Conservation (phyloP, 1,140 invertebrate genomes). For the Acromyrmex heyeri region DNA sequence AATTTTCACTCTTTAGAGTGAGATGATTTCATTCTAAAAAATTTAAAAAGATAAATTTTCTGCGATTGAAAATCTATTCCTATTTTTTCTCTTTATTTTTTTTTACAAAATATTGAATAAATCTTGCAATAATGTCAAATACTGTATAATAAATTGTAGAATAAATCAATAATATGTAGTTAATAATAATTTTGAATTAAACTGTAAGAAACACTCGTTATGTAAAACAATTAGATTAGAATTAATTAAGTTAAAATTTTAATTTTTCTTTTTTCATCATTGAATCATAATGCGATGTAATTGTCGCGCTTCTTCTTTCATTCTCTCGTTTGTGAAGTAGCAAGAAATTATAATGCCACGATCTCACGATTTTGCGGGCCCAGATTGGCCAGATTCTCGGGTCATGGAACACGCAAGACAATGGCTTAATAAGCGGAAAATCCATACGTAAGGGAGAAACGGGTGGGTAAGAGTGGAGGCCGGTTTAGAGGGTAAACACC, state of each 20-base stretch:
- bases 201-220: neutral
- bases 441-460: slow-evolving; percentile 12
- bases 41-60: too few species aligned
- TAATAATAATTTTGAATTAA: neutral
- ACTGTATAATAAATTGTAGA: neutral
- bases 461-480: slow-evolving; percentile 14
- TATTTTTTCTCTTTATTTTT: neutral
- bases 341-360: slow-evolving; percentile 25
- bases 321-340: neutral
- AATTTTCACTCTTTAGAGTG: too few species aligned
- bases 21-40: too few species aligned
- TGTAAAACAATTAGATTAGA: neutral
- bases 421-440: slow-evolving; percentile 59
- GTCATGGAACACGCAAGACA: slow-evolving; percentile 45
- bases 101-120: neutral
- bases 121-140: neutral
- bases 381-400: slow-evolving; percentile 51
- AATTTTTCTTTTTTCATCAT: neutral
- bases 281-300: neutral
- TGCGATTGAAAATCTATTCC: too few species aligned
- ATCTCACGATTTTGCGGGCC: slow-evolving; percentile 26
- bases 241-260: neutral
- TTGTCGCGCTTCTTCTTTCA: neutral
- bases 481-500: slow-evolving; percentile 71
- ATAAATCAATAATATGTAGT: neutral